phyloP scores from a whole-genome alignment of 2,797 vertebrate species.

The Crenuchus spilurus region DNA sequence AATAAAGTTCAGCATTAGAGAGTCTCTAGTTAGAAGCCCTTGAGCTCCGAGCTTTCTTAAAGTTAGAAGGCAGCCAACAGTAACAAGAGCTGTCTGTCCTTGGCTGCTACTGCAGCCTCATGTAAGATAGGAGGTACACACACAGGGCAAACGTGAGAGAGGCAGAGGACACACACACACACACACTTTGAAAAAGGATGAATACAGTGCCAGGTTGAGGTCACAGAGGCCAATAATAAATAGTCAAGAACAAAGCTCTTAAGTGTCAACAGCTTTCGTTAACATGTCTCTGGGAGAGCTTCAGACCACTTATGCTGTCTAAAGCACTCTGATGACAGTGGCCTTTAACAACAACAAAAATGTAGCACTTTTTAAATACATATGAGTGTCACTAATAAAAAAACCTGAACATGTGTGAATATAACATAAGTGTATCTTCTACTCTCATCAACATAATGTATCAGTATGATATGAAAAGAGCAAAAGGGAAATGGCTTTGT shows the following conservation, averaged over 20 bases:
- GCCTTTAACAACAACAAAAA: background rate
- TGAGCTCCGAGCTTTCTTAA: constrained; percentile 8
- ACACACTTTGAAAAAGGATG: background rate
- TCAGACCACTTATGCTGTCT: background rate
- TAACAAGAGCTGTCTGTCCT: constrained; percentile 37
- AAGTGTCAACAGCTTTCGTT: constrained; percentile 16
- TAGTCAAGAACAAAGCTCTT: background rate
- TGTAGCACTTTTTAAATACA: background rate
- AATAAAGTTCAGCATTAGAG: constrained; percentile 7
- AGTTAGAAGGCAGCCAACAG: constrained; percentile 9
- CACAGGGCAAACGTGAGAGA: background rate
- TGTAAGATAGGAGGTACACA: constrained; percentile 12
- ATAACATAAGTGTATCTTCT: too few relatives aligned
- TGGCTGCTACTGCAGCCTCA: constrained; percentile 35
- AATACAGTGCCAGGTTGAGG: constrained; percentile 14
- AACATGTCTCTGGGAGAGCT: constrained; percentile 13
- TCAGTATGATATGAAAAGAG: background rate
- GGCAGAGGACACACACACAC: background rate
- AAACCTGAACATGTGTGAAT: background rate
- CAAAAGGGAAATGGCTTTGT: background rate
- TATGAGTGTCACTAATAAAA: background rate
- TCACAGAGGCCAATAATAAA: constrained; percentile 6
- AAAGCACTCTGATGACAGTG: background rate
- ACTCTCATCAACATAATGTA: background rate
- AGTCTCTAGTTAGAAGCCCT: background rate